Base-by-base conservation (phyloP, 2,113 vertebrate genomes). In the Dipodomys stephensi region DNA sequence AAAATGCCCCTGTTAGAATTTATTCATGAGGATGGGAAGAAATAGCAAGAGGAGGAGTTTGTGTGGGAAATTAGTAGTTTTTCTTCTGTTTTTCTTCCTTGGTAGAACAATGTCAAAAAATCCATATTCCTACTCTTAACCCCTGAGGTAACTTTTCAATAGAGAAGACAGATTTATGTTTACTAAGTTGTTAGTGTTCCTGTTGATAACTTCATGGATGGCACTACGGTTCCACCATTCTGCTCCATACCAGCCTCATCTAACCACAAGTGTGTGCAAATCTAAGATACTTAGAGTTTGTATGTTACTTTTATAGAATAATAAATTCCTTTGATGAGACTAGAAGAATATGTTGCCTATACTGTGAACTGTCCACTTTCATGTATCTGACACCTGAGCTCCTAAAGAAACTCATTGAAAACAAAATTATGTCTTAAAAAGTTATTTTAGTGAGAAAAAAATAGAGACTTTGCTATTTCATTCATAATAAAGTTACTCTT, bases 51-150 rank as follows among this genome's bases (percentile, higher is more conserved):
- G 57, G 23, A 76, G 6, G 30, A 72, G 5, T 80, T 87, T 87
- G 30, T 2, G 18, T 94, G 20, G 65, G 19, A 69, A 79, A 71
- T 83, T 32, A n/a, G 27, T 90, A 4, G 32, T 78, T 64, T 84
- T 96, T 88, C 88, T 90, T 83, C 22, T 18, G 32, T 78, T 64
- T 84, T 96, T 88, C 88, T 90, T 83, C 22, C 22, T 71, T 57
- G n/a, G 1, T 71, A 39, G 22, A 0, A 6, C 22, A 39, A 5
- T 12, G 15, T 60, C 39, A 80, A 68, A 64, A 74, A 79, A 39
- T 19, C 15, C 15, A 57, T 57, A 57, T 57, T 57, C 53, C 53
- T 23, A 32, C 4, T 6, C 10, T 16, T 81, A 67, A 39, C 15
- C 84, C 53, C 57, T 81, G 28, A 73, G 19, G 22, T 82, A n/a